Base-by-base conservation (phyloP, 2,888 invertebrate species). In the Ditula angustiorana region DNA sequence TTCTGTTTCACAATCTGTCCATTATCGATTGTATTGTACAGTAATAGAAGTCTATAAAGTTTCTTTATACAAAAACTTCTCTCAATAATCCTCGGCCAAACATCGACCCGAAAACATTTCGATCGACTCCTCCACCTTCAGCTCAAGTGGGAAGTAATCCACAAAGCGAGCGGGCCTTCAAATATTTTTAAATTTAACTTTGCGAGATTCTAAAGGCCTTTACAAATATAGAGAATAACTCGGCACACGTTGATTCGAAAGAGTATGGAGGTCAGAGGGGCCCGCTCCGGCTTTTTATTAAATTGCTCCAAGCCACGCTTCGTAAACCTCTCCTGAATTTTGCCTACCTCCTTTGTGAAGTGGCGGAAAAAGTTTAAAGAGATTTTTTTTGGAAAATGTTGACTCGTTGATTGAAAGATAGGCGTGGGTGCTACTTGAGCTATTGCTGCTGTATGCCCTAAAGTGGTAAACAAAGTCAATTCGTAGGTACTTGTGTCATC, bases 211-310 rank as follows among this genome's bases (percentile, higher is more conserved):
- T 50, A 57, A 63, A 63, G 63, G 63, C 63, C 63, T 63, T 58
- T 63, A 44, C 57, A 63, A 63, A 63, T 58, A 63, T 58, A 63
- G 44, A 63, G 56, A 62, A 62, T 52, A 53, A 47, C 55, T 33
- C 21, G 5, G 60, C 46, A 52, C 56, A 62, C 24, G 62, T 56
- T 24, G 50, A 52, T 57, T 35, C 55, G 21, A 37, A 37, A 28
- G 44, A 63, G 63, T 63, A 44, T 58, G 13, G 30, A 63, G 63
- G 52, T 57, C 57, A 30, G 49, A 57, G 66, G 19, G 61, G 62
- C 62, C 68, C 77, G 76, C 74, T 64, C 66, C 61, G 73, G 80
- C 79, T 82, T 80, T 84, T 85, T 86, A 84, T 83, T 80, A 83
- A 86, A 86, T 86, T 83, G 84, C 81, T 78, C 24, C 35, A 49